Percentiles rank a stretch among this genome's conserved stretches.
Evolutionary conservation across 2,113 vertebrate species (phyloP).

Genomic region (Archilochus colubris): DNA sequence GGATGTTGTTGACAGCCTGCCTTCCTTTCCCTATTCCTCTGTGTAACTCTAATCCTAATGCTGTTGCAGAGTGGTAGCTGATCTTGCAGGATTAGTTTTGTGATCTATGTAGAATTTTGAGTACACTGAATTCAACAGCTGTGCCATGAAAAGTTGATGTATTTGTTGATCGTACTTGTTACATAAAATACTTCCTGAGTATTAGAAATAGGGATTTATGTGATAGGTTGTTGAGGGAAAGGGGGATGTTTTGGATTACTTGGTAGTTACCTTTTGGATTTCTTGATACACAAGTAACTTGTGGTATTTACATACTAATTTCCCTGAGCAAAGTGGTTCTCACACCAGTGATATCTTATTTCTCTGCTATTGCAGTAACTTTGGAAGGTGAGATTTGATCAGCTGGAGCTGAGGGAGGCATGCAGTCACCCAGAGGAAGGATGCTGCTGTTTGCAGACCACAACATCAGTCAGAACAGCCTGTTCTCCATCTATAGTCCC

Average conservation of each 20-base stretch:
- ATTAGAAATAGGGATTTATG: background rate
- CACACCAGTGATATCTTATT: background rate
- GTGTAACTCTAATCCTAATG: background rate
- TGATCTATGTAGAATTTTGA: background rate
- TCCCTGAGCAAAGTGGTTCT: background rate
- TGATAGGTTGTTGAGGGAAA: background rate
- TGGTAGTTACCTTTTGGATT: background rate
- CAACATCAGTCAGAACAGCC: background rate
- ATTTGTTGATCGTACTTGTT: background rate
- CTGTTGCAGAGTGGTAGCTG: background rate
- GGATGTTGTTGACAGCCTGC: background rate
- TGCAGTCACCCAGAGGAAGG: background rate
- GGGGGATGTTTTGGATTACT: background rate
- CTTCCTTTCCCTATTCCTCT: background rate
- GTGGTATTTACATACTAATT: background rate
- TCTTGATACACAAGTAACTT: background rate
- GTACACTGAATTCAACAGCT: background rate
- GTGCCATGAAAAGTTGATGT: background rate
- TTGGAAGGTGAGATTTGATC: background rate
- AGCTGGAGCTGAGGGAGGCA: background rate
- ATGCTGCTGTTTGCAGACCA: background rate
- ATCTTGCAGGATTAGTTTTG: background rate
- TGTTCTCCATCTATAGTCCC: background rate
- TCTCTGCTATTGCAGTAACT: background rate
- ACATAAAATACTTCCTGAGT: background rate